Conservation (phyloP, 1,140 invertebrate genomes). For the Cryptotermes secundus region DNA sequence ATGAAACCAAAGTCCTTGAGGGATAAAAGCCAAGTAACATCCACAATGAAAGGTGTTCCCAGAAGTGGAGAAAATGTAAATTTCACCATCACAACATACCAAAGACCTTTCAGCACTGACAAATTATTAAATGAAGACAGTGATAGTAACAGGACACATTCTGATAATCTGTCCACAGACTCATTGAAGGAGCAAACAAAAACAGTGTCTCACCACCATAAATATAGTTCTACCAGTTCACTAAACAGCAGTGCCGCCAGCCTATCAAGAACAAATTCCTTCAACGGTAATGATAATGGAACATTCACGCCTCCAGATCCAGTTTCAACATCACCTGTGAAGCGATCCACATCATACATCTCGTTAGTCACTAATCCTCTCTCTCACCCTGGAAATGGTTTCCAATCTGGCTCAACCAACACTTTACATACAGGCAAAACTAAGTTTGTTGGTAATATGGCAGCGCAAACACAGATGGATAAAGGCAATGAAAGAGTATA, state of each 20-base stretch:
- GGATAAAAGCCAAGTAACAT: not conserved
- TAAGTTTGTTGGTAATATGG: constrained; percentile 24
- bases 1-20: not conserved
- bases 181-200: constrained; percentile 37
- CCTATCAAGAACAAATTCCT: constrained; percentile 43
- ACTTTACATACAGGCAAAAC: constrained; percentile 34
- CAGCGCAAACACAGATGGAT: not conserved
- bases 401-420: constrained; percentile 32
- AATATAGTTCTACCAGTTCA: constrained; percentile 1
- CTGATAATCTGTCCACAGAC: not conserved
- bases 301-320: not conserved
- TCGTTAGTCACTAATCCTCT: constrained; percentile 38
- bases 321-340: constrained; percentile 41
- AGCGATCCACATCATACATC: constrained; percentile 46
- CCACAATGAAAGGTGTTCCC: not conserved
- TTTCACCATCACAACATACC: constrained; percentile 51
- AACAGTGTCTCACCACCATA: not conserved
- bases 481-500: not conserved
- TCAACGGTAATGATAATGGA: constrained; percentile 35
- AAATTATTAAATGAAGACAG: constrained; percentile 44
- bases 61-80: constrained; percentile 39
- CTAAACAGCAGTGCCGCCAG: constrained; percentile 30
- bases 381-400: not conserved
- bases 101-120: constrained; percentile 44
- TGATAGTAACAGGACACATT: constrained; percentile 32